A percentile compares a stretch with the other conserved stretches of the same genome.
Conservation (phyloP, 2,888 invertebrate species). For the Cosmia pyralina region DNA sequence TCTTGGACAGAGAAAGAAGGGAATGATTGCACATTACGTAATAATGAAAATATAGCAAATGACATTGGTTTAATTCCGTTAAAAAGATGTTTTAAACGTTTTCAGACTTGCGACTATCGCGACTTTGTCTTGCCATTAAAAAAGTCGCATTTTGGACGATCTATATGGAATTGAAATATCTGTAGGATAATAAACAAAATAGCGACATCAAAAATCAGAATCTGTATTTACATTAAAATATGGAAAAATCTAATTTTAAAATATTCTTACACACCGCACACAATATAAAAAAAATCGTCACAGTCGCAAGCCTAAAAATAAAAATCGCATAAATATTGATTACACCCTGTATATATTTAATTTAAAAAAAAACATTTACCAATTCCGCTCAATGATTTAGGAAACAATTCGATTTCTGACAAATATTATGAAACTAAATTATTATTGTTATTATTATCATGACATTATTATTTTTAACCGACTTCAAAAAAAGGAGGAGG, state of each 20-base stretch:
- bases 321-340: conserved; percentile 40
- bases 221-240: conserved; percentile 38
- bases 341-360: conserved; percentile 51
- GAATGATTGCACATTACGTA: not conserved
- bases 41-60: conserved; percentile 48
- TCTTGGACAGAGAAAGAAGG: conserved; percentile 7
- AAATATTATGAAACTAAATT: conserved; percentile 42
- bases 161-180: conserved; percentile 21
- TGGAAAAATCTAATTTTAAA: conserved; percentile 15
- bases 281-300: conserved; percentile 13
- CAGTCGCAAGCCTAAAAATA: conserved; percentile 35
- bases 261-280: conserved; percentile 10
- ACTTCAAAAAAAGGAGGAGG: no score
- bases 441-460: conserved; percentile 54
- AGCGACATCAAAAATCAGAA: conserved; percentile 11
- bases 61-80: conserved; percentile 44
- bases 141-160: conserved; percentile 24
- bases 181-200: conserved; percentile 15
- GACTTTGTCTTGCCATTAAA: conserved; percentile 19
- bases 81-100: conserved; percentile 23
- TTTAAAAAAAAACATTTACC: conserved; percentile 28
- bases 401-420: conserved; percentile 38
- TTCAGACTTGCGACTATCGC: conserved; percentile 39
- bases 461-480: conserved; percentile 42
- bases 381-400: conserved; percentile 56